phyloP scores from a whole-genome alignment of 2,888 invertebrate genomes.

The Noctuana brunneofusca region DNA sequence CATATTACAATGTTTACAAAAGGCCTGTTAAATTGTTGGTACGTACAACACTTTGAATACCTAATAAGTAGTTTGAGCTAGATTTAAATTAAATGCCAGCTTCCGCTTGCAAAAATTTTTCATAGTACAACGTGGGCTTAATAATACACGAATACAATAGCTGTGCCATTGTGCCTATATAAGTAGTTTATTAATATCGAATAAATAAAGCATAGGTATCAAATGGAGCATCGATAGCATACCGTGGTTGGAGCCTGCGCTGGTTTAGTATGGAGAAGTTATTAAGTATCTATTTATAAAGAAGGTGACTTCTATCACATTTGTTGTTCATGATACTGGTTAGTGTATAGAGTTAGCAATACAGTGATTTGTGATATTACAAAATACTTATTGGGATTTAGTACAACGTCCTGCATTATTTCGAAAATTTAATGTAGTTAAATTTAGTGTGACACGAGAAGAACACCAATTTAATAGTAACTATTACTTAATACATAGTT shows the following conservation, averaged over 20 bases:
- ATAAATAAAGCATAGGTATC: conserved; percentile 36
- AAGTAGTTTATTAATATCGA: conserved; percentile 48
- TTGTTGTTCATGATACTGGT: conserved; percentile 53
- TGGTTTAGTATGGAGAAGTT: conserved; percentile 27
- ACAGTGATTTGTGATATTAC: conserved; percentile 81
- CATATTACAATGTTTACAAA: background rate
- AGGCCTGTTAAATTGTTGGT: background rate
- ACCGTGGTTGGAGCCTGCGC: conserved; percentile 34
- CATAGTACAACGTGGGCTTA: conserved; percentile 33
- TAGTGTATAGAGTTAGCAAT: conserved; percentile 71
- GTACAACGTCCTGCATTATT: conserved; percentile 75
- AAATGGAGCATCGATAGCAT: conserved; percentile 31
- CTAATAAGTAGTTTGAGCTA: conserved; percentile 32
- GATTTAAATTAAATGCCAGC: conserved; percentile 27
- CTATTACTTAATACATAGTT: conserved; percentile 48
- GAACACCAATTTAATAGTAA: conserved; percentile 78
- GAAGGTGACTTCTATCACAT: conserved; percentile 57
- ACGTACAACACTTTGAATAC: conserved; percentile 21
- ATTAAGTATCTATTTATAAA: conserved; percentile 19
- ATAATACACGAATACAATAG: conserved; percentile 55
- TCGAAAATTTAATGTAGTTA: conserved; percentile 70
- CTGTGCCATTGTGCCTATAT: conserved; percentile 74
- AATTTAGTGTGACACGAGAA: conserved; percentile 71
- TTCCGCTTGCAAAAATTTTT: conserved; percentile 30
- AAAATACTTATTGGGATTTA: conserved; percentile 73